Evolutionary conservation across 2,113 vertebrate genomes (phyloP).

Genomic region (Nothobranchius kuhntae): DNA sequence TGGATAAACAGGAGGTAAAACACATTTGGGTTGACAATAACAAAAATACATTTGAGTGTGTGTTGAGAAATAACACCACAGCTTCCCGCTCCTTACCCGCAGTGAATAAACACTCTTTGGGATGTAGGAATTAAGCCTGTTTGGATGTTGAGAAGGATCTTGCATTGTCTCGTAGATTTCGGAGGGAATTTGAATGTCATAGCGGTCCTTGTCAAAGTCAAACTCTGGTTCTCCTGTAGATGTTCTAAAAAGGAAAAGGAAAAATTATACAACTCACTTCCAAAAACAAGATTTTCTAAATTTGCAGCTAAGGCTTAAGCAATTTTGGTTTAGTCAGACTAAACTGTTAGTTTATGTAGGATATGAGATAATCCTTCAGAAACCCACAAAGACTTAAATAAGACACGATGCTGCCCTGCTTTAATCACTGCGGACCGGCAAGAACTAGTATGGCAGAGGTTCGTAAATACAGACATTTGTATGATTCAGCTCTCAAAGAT

Average conservation of each 20-base stretch:
- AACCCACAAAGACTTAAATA: too few relatives aligned
- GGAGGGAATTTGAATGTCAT: conserved; percentile 90
- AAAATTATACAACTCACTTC: not conserved
- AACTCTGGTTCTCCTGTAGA: conserved; percentile 83
- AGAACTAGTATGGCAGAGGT: too few relatives aligned
- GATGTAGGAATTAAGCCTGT: conserved; percentile 76
- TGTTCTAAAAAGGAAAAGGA: conserved; percentile 73
- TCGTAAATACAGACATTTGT: too few relatives aligned
- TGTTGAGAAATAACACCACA: not conserved
- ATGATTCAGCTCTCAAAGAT: too few relatives aligned
- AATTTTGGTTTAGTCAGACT: too few relatives aligned
- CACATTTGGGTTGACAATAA: not conserved
- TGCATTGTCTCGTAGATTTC: conserved; percentile 78
- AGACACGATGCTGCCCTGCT: too few relatives aligned
- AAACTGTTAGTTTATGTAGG: too few relatives aligned
- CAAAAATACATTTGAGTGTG: not conserved
- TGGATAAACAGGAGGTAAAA: too few relatives aligned
- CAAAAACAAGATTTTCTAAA: too few relatives aligned
- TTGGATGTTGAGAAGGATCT: conserved; percentile 77
- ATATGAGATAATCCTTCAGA: too few relatives aligned
- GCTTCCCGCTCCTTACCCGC: conserved; percentile 55
- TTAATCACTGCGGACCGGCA: too few relatives aligned
- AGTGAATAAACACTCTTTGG: conserved; percentile 87
- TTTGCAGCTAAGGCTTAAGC: too few relatives aligned
- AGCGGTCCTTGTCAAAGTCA: conserved; percentile 89